Base-by-base conservation (phyloP, 2,797 vertebrate genomes). In the Clarias pachynema region DNA sequence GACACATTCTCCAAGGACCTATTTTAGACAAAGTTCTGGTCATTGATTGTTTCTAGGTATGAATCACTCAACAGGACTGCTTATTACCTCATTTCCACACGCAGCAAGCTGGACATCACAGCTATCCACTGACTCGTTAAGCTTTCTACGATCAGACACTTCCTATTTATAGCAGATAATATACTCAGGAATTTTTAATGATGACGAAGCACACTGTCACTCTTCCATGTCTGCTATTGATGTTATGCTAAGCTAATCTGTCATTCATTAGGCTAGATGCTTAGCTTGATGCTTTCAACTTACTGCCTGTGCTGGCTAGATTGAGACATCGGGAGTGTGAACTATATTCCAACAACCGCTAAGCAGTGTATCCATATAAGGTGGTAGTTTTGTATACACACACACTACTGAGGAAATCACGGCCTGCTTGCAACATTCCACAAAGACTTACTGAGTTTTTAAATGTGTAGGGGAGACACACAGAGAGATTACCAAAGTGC, bases 341-440 rank as follows among this genome's bases (percentile, higher is more conserved):
- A 86, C 49, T 74, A 72, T 85, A 83, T 83, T 88, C 57, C 57
- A 70, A 44, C 44, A 82, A 85, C 37, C 34, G 62, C 84, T 86
- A 75, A 86, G 66, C 81, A 88, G 73, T 79, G 85, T 87, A 84
- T 91, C 90, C 90, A 88, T 90, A 90, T 91, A 91, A 89, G 90
- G 90, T 85, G 73, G 62, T 87, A 89, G 78, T 85, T 87, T 85
- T 89, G 88, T 81, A 89, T 86, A 84, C 83, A 87, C 83, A 83
- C 59, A 82, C 81, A 31, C 65, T 84, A 84, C 82, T 62, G 66
- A n/a, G 79, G 87, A 82, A 84, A 86, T 88, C 85, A 44, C 56
- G 31, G 84, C 79, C n/a, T 84, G 75, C 87, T 88, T 86, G 88
- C 49, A 89, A 83, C 24, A 77, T 89, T 77, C 82, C 85, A 83